A percentile compares a stretch with the other conserved stretches of the same genome.
These are phyloP conservation scores for Nanorana parkeri DNA, from an alignment of 2,113 vertebrate species.

Conservation along the genomic window DNA sequence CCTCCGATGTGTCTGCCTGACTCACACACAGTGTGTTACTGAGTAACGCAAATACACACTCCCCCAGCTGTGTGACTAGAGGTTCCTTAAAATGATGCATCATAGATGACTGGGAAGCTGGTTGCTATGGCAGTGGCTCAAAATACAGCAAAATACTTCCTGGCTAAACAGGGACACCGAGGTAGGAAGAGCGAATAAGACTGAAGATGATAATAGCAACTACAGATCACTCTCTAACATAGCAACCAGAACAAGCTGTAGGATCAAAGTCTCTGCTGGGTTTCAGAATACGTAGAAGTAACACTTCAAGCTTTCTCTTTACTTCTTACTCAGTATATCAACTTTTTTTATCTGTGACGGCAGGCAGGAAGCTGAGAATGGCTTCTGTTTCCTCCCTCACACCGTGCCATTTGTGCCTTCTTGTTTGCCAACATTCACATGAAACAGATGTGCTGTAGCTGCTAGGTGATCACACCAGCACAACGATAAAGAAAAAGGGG, in stretches of 20 bases:
- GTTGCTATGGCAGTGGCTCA: conserved; percentile 37
- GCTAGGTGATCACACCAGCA: background rate
- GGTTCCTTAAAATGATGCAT: conserved; percentile 52
- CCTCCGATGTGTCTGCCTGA: conserved; percentile 7
- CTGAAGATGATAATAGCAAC: conserved; percentile 27
- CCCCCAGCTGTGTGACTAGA: conserved; percentile 25
- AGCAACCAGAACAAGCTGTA: background rate
- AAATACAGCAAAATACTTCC: conserved; percentile 55
- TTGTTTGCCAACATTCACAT: conserved; percentile 17
- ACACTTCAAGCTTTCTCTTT: background rate
- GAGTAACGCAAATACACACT: conserved; percentile 40
- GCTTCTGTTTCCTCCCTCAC: conserved; percentile 44
- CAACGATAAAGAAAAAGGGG: too few relatives aligned
- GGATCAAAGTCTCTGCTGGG: background rate
- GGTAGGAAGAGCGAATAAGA: background rate
- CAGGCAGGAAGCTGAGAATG: conserved; percentile 40
- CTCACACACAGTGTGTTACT: conserved; percentile 51
- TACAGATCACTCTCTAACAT: conserved; percentile 4
- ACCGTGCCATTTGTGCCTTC: background rate
- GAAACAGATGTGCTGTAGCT: conserved; percentile 14
- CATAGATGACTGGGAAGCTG: conserved; percentile 46
- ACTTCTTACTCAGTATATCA: background rate
- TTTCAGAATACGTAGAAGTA: background rate
- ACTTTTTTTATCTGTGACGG: conserved; percentile 33
- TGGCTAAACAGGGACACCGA: conserved; percentile 39